These are phyloP conservation scores for Lucinisca nassula DNA, from an alignment of 2,888 invertebrate species.

Conservation along the genomic window DNA sequence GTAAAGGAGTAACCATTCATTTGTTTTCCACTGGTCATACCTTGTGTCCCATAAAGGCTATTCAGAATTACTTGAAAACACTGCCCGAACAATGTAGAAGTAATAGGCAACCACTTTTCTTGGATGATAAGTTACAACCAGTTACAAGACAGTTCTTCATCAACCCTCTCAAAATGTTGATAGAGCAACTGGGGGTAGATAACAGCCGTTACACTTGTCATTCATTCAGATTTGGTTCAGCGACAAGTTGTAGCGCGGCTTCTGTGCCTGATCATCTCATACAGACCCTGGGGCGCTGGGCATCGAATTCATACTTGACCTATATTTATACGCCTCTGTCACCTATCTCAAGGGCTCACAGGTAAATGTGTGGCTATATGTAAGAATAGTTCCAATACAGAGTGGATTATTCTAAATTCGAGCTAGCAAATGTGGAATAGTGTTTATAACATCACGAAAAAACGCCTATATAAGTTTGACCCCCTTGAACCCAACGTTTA, in stretches of 20 bases:
- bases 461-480: too few species aligned
- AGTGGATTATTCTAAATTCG: too few species aligned
- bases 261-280: neutral
- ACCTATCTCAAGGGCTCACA: neutral
- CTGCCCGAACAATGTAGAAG: neutral
- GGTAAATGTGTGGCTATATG: neutral
- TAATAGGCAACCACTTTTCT: neutral
- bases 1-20: neutral
- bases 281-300: neutral
- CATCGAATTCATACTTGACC: neutral
- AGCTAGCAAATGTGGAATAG: too few species aligned
- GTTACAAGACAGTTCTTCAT: neutral
- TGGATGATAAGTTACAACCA: neutral
- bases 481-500: too few species aligned
- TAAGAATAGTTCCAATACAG: too few species aligned
- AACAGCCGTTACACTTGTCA: neutral
- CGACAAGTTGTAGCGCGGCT: neutral
- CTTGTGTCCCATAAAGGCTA: neutral
- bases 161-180: neutral
- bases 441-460: too few species aligned
- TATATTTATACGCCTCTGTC: neutral
- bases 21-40: neutral
- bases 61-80: neutral
- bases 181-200: neutral
- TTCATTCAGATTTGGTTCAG: neutral